phyloP scores from a whole-genome alignment of 2,888 invertebrate genomes.

The Callinectes sapidus region DNA sequence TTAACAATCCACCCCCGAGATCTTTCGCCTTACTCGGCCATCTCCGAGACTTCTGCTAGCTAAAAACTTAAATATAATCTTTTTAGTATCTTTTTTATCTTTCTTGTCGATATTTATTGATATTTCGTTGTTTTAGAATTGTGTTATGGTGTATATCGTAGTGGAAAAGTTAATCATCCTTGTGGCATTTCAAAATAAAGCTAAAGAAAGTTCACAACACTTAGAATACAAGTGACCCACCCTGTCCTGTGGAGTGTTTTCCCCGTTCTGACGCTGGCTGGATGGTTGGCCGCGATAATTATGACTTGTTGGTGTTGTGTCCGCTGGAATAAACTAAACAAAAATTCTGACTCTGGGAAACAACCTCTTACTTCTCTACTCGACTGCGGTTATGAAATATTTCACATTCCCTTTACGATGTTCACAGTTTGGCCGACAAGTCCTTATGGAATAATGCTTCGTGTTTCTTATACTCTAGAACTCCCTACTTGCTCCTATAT shows the following conservation, averaged over 20 bases:
- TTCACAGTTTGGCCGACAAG: not conserved
- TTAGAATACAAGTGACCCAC: not conserved
- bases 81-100: no score
- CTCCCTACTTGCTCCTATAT: no score
- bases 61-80: no score
- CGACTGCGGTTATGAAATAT: not conserved
- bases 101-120: no score
- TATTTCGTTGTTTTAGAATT: no score
- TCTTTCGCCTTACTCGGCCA: no score
- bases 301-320: not conserved
- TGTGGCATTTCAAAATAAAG: no score
- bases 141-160: no score
- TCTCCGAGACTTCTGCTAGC: no score
- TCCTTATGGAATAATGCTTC: not conserved
- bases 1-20: no score
- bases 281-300: not conserved
- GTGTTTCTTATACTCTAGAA: not conserved
- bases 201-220: no score
- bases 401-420: not conserved
- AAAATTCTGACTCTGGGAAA: conserved; percentile 33
- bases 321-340: not conserved
- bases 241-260: not conserved
- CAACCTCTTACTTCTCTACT: not conserved
- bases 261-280: not conserved
- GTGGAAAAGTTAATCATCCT: no score